These are phyloP conservation scores for Leguminivora glycinivorella DNA, from an alignment of 1,140 invertebrate species.

Conservation along the genomic window DNA sequence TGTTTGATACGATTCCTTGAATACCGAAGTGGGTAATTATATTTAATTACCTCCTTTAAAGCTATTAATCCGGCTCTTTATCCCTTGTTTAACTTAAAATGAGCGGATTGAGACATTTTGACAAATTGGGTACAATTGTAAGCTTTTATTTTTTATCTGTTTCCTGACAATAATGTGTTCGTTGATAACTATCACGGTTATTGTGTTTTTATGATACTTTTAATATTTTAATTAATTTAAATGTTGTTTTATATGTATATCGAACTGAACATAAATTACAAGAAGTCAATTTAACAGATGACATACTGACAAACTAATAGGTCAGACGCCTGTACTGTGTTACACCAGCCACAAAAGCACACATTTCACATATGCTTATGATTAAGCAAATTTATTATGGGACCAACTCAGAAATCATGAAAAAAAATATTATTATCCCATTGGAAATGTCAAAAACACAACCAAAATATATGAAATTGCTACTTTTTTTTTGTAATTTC, in stretches of 20 bases:
- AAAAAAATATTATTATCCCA: no score
- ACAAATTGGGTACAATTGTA: constrained; percentile 11
- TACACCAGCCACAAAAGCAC: no score
- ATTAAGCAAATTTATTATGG: no score
- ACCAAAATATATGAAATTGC: no score
- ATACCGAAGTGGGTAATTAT: constrained; percentile 10
- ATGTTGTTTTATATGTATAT: neutral
- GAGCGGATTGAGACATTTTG: constrained; percentile 26
- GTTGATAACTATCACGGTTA: neutral
- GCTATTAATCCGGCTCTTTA: constrained; percentile 15
- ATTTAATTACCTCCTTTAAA: constrained; percentile 25
- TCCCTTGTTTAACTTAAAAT: constrained; percentile 19
- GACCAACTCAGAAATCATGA: no score
- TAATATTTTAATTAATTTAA: neutral
- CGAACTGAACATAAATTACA: no score
- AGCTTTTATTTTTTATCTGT: constrained; percentile 8
- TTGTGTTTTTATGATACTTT: neutral
- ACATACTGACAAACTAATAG: no score
- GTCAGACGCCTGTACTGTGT: no score
- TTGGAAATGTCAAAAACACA: no score
- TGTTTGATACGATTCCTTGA: constrained; percentile 15
- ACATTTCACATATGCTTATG: no score
- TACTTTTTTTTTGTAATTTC: no score
- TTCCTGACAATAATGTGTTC: constrained; percentile 1
- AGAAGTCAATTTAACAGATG: no score